phyloP scores from a whole-genome alignment of 2,888 invertebrate genomes.

The Cephus nigrinus region DNA sequence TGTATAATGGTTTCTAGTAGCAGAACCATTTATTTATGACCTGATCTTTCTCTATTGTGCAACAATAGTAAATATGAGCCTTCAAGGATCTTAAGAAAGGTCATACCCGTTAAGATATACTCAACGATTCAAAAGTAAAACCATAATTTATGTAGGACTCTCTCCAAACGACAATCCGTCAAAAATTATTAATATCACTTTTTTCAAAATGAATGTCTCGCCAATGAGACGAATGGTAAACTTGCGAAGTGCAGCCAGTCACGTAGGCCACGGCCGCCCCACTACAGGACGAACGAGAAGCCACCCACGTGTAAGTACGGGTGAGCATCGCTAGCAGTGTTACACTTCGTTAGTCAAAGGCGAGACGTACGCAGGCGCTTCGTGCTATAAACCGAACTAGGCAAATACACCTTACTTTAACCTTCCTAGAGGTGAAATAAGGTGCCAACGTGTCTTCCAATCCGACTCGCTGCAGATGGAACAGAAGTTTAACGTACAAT shows the following conservation, averaged over 20 bases:
- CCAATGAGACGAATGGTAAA: not conserved
- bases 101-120: not conserved
- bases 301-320: constrained; percentile 12
- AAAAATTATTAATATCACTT: not conserved
- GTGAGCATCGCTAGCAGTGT: not conserved
- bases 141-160: not conserved
- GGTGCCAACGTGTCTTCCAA: not conserved
- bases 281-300: not conserved
- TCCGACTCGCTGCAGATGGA: not conserved
- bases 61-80: not conserved
- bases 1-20: not conserved
- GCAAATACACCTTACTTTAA: constrained; percentile 24
- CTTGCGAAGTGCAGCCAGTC: constrained; percentile 59
- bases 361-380: not conserved
- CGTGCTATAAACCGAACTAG: not conserved
- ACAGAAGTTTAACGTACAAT: not conserved
- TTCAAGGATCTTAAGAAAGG: not conserved
- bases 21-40: not conserved
- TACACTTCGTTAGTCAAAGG: not conserved
- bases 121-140: not conserved
- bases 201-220: not conserved
- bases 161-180: not conserved
- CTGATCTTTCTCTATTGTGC: not conserved
- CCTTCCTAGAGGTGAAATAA: constrained; percentile 46
- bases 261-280: constrained; percentile 63